Base-by-base conservation (phyloP, 2,797 vertebrate genomes). In the Chromis chromis region DNA sequence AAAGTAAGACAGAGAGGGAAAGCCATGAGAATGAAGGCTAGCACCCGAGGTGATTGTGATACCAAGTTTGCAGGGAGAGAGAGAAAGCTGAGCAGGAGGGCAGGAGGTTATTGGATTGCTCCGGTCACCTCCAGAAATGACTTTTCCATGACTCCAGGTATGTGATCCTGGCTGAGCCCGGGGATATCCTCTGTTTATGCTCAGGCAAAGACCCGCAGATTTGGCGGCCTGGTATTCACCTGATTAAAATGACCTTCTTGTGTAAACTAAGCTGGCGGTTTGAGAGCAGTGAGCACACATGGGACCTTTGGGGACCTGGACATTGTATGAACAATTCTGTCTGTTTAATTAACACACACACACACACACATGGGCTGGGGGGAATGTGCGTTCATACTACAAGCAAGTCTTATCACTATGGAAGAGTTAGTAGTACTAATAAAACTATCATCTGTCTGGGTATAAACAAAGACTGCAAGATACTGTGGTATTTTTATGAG, bases 171-270 rank as follows among this genome's bases (percentile, higher is more conserved):
- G 74, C 87, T 94, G 90, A 93, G 91, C 89, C 77, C 63, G 59
- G 83, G 84, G 89, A 91, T 90, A 91, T 94, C 87, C 90, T 91
- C 85, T 95, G 91, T 94, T 94, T 94, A 92, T 91, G 81, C 90
- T 90, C 79, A 63, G 81, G 86, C 86, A 87, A 90, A 92, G 87
- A 86, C 88, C 84, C 24, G 49, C 79, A 91, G 90, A 94, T 94
- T 92, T 94, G 90, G 79, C 74, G 24, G 89, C 88, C 87, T 92
- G 93, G 90, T 81, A 89, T 94, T 94, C 89, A 85, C 86, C 86
- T 94, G 90, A 94, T 94, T 93, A 93, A 94, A 95, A 93, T 86
- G 86, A 90, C 89, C 89, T 88, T 86, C 88, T 93, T 91, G 76
- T 92, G 85, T 94, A 94, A 94, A 93, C 91, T 85, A 89, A 88